Evolutionary conservation across 2,797 vertebrate species (phyloP).

Genomic region (Florisuga fusca): DNA sequence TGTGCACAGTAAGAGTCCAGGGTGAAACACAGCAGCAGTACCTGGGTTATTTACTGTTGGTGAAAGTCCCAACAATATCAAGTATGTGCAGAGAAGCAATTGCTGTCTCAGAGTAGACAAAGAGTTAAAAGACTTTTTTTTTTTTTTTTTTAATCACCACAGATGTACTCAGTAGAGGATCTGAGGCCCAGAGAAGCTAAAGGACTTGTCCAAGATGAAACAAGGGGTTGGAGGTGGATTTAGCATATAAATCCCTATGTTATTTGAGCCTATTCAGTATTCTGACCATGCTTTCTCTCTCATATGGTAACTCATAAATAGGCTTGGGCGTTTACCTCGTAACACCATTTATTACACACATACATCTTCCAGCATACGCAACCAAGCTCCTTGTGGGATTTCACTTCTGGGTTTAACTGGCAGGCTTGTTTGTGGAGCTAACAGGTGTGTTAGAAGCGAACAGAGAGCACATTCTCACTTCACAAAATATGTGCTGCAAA

Average conservation of each 20-base stretch:
- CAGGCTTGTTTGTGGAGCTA: constrained; percentile 18
- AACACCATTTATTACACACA: constrained; percentile 46
- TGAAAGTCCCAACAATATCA: not conserved
- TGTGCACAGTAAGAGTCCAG: not conserved
- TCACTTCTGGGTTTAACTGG: constrained; percentile 33
- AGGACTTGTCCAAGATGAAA: not conserved
- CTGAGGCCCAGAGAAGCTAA: not conserved
- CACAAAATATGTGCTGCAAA: constrained; percentile 17
- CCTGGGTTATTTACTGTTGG: not conserved
- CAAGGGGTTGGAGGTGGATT: not conserved
- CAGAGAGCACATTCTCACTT: constrained; percentile 54
- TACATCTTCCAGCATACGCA: constrained; percentile 38
- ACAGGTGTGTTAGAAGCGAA: constrained; percentile 27
- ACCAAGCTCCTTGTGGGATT: constrained; percentile 47
- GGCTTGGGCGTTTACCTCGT: constrained; percentile 30
- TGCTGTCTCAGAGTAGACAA: not conserved
- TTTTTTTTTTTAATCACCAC: not conserved
- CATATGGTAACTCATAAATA: constrained; percentile 40
- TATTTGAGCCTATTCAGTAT: not conserved
- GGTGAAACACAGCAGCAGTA: not conserved
- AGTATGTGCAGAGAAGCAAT: not conserved
- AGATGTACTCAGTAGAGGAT: not conserved
- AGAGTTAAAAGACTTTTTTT: not conserved
- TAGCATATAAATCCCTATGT: not conserved
- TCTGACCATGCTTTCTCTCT: not conserved